Evolutionary conservation across 2,888 invertebrate species (phyloP), one percentile per base, ranked within the genome.

Genomic region (Linnaemya tessellans): DNA sequence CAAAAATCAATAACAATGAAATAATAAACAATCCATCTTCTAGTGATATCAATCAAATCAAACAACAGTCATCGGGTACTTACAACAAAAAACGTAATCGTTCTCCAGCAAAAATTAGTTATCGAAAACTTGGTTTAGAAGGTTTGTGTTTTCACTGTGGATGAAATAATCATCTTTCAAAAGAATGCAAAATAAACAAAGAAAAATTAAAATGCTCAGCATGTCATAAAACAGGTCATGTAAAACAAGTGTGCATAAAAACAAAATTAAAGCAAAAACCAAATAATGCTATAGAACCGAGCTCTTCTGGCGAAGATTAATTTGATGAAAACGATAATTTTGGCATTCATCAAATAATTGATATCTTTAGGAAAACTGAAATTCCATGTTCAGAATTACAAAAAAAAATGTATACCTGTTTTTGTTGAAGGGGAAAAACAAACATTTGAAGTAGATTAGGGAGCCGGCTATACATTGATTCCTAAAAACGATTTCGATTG

Each of bases 321-420:
- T 46, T 65, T 15, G 41, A 20, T 7, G 20, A 22, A 15, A 41
- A 62, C 13, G 71, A 80, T 30, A 35, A 30, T 64, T 64, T 58
- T 67, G 62, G 68, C 15, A 41, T 84, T 4, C 74, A 84, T 68
- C 54, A 84, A 77, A 56, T 80, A 20, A 65, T 75, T 49, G 64
- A 80, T 54, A 80, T 84, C 38, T 79, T 71, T 30, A 56, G 46
- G 8, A 35, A 68, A 41, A 22, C 13, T 58, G 46, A 49, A n/a
- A n/a, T n/a, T n/a, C n/a, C n/a, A n/a, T n/a, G n/a, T n/a, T n/a
- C n/a, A n/a, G 58, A 78, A n/a, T 22, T 49, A 22, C 22, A 64
- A 22, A 71, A 80, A 54, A n/a, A 71, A 58, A 58, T 65, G 22
- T 13, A 58, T 67, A 43, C 22, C 41, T 8, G 51, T 80, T 56